Percentiles rank a stretch among this genome's conserved stretches.
Conservation (phyloP, 2,797 vertebrate species). For the Hypotaenidia philippensis region DNA sequence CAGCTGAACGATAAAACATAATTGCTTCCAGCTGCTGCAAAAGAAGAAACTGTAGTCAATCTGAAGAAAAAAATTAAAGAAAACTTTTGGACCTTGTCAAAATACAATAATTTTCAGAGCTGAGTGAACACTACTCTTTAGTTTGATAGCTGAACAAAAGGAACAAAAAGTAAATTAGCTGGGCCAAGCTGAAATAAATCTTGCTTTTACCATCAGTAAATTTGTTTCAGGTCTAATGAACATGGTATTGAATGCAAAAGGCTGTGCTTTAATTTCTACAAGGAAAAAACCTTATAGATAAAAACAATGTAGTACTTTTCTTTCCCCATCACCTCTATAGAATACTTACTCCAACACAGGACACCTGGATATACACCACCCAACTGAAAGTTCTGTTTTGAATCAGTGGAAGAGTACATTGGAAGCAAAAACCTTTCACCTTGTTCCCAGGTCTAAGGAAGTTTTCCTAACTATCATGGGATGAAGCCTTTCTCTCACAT, state of each 20-base stretch:
- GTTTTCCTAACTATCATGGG: background rate
- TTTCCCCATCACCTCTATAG: background rate
- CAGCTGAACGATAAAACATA: background rate
- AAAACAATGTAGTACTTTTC: background rate
- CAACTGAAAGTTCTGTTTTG: background rate
- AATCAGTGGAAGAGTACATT: background rate
- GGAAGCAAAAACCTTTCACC: background rate
- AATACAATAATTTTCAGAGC: background rate
- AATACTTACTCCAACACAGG: background rate
- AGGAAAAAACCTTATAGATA: background rate
- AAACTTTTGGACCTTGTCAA: background rate
- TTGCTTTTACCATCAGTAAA: background rate
- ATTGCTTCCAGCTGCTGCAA: conserved; percentile 26
- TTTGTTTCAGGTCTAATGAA: background rate
- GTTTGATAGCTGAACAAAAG: background rate
- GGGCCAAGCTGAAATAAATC: background rate
- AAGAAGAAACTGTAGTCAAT: background rate
- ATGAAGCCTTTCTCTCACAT: background rate
- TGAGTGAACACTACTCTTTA: background rate
- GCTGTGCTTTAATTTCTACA: background rate
- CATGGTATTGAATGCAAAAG: background rate
- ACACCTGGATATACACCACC: background rate
- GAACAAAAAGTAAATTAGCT: background rate
- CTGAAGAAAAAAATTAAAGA: background rate
- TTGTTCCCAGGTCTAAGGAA: background rate